Conservation (phyloP, 2,888 invertebrate species). For the Dendrolimus houi region DNA sequence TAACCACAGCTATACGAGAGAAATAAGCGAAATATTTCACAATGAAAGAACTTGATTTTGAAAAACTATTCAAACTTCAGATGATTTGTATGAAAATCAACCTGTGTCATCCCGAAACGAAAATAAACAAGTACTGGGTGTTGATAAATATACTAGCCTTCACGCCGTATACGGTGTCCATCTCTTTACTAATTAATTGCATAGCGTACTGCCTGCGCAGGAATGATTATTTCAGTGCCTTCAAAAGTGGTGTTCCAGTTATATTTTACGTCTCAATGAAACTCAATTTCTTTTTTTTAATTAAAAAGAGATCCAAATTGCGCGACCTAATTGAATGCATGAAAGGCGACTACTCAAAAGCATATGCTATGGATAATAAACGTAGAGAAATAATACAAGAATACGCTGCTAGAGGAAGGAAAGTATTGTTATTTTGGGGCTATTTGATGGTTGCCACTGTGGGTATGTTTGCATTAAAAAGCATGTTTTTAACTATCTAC, state of each 20-base stretch:
- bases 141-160: conserved; percentile 1
- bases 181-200: background rate
- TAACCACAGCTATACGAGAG: too few relatives aligned
- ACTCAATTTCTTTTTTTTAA: background rate
- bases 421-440: background rate
- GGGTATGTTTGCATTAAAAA: background rate
- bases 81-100: conserved; percentile 1
- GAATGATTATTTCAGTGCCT: background rate
- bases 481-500: background rate
- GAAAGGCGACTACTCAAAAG: background rate
- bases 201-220: background rate
- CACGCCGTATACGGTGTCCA: too few relatives aligned
- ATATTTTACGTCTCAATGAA: background rate
- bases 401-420: background rate
- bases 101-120: conserved; percentile 5
- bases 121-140: conserved; percentile 6
- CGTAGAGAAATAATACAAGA: background rate
- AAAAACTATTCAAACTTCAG: conserved; percentile 1
- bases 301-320: background rate
- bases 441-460: background rate
- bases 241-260: background rate
- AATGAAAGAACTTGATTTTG: background rate
- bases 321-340: background rate
- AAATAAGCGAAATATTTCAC: background rate
- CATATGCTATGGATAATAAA: background rate